phyloP scores from a whole-genome alignment of 2,797 vertebrate species.

The Glossophaga mutica region DNA sequence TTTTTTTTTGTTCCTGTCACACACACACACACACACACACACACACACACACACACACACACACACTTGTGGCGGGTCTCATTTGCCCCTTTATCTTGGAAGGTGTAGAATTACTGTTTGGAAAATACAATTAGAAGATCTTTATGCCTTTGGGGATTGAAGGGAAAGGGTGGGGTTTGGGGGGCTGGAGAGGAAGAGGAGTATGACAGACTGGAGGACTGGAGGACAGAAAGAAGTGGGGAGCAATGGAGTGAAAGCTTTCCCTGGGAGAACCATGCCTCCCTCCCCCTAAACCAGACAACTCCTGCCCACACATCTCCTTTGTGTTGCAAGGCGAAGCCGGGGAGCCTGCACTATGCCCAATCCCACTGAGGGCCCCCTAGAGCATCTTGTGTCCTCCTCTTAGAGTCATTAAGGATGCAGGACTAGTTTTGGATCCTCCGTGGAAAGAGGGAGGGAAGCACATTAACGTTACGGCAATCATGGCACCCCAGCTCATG shows the following conservation, averaged over 20 bases:
- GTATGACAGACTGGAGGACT: neutral
- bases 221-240: conserved; percentile 26
- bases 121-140: neutral
- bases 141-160: neutral
- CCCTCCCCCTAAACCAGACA: neutral
- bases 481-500: neutral
- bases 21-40: neutral
- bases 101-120: conserved; percentile 23
- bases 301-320: conserved; percentile 49
- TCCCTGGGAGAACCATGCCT: neutral
- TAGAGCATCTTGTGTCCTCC: neutral
- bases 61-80: conserved; percentile 73
- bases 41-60: conserved; percentile 51
- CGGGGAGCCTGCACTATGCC: neutral
- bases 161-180: conserved; percentile 57
- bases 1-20: neutral
- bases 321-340: conserved; percentile 60
- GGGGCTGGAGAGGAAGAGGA: neutral
- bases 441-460: neutral
- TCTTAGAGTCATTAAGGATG: conserved; percentile 19
- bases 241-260: neutral
- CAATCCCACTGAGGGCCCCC: neutral
- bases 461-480: neutral
- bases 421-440: conserved; percentile 19
- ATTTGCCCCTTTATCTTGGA: conserved; percentile 25